Conservation (phyloP, 2,888 invertebrate species). For the Antitype chi region DNA sequence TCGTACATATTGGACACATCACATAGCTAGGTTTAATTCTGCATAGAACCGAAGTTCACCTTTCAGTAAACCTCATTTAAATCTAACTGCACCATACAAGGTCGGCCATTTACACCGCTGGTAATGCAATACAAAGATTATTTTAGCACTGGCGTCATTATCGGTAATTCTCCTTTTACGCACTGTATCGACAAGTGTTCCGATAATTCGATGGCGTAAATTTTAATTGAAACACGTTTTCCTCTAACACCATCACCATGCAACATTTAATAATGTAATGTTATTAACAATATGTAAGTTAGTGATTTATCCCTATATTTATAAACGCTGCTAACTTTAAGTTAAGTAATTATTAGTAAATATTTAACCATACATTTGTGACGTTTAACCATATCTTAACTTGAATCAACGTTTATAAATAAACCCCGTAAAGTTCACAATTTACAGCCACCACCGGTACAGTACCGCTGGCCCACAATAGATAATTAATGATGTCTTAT, state of each 20-base stretch:
- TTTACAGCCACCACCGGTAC: too few relatives aligned
- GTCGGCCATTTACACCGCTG: slow-evolving; percentile 57
- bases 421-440: neutral
- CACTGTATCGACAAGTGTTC: slow-evolving; percentile 24
- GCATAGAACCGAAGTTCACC: slow-evolving; percentile 14
- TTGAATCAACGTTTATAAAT: too few relatives aligned
- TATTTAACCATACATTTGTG: too few relatives aligned
- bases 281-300: slow-evolving; percentile 19
- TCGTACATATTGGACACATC: neutral
- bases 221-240: slow-evolving; percentile 44
- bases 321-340: too few relatives aligned
- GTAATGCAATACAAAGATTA: slow-evolving; percentile 50
- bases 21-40: neutral
- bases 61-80: slow-evolving; percentile 35
- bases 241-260: slow-evolving; percentile 13
- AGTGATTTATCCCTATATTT: too few relatives aligned
- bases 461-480: too few relatives aligned
- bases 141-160: slow-evolving; percentile 54
- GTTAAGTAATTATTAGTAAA: too few relatives aligned
- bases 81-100: slow-evolving; percentile 61
- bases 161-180: slow-evolving; percentile 57
- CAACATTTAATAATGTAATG: slow-evolving; percentile 24
- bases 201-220: slow-evolving; percentile 40
- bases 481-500: too few relatives aligned
- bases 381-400: too few relatives aligned